Evolutionary conservation across 2,888 invertebrate species (phyloP).

Genomic region (Amorpha juglandis): DNA sequence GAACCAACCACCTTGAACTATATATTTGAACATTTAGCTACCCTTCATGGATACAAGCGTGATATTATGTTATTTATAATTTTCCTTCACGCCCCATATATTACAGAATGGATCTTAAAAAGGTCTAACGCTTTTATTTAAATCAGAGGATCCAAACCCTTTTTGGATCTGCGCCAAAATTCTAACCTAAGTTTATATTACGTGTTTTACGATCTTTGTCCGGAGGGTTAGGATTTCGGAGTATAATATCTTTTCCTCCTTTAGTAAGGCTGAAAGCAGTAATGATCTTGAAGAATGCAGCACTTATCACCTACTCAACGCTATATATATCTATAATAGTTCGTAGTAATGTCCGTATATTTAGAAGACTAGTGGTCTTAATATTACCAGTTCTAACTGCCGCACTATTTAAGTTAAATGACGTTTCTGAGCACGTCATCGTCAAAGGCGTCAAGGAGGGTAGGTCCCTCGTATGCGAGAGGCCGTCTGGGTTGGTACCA

Average conservation of each 20-base stretch:
- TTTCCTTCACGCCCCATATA: background rate
- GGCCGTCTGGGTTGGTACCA: no score
- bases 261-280: constrained; percentile 3
- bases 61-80: constrained; percentile 1
- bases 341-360: no score
- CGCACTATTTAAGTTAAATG: no score
- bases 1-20: no score
- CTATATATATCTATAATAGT: no score
- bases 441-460: no score
- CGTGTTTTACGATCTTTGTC: background rate
- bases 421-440: no score
- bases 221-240: constrained; percentile 11
- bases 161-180: constrained; percentile 11
- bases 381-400: no score
- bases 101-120: constrained; percentile 1
- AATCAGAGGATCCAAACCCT: constrained; percentile 13
- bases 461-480: no score
- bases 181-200: constrained; percentile 3
- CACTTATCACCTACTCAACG: background rate
- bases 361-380: no score
- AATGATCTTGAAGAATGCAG: background rate
- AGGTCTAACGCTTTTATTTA: constrained; percentile 17
- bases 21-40: no score
- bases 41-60: background rate
- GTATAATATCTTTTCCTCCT: background rate